Base-by-base conservation (phyloP, 2,888 invertebrate genomes). In the Drosophila rubida region DNA sequence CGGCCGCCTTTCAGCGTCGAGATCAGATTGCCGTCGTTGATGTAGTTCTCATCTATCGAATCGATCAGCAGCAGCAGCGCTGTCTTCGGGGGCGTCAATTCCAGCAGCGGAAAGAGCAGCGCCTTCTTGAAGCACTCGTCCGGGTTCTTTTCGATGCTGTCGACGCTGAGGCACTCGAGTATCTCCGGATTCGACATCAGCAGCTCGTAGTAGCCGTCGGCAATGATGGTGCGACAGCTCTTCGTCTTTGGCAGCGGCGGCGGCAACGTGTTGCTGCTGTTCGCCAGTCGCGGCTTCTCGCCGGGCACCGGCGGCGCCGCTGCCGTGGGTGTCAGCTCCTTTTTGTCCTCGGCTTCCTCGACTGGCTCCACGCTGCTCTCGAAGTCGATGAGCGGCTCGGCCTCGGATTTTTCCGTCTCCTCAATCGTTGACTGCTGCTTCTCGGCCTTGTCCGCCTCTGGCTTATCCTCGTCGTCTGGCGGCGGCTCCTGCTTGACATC, bases 101-200 rank as follows among this genome's bases (percentile, higher is more conserved):
- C 96, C 41, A 97, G 92, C 25, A 99, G 93, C 0, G 98, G 98
- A 86, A 97, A 96, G 14, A 98, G 92, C 0, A 98, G 93, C 0
- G 97, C 96, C 87, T 96, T 95, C 88, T 97, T 97, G 89, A 98
- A 95, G 57, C 97, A 97, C 85, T 97, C 97, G 85, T 98, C 98
- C 0, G 98, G 97, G 89, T 97, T 96, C 83, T 95, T 94, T 86
- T 98, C 97, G 80, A 97, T 94, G 72, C 96, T 95, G 65, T 96
- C 95, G 0, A 96, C 96, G 32, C 95, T 93, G 32, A 98, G 92
- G 0, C 96, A 96, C 76, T 96, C 95, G 76, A 96, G 95, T 48
- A 98, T 95, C 74, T 97, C 96, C 0, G 96, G 94, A 84, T 97
- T 96, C 0, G 94, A 94, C 42, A 95, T 93, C 14, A 97, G 89